These are phyloP conservation scores for Neotoma lepida DNA, from an alignment of 2,113 vertebrate genomes.

Conservation along the genomic window DNA sequence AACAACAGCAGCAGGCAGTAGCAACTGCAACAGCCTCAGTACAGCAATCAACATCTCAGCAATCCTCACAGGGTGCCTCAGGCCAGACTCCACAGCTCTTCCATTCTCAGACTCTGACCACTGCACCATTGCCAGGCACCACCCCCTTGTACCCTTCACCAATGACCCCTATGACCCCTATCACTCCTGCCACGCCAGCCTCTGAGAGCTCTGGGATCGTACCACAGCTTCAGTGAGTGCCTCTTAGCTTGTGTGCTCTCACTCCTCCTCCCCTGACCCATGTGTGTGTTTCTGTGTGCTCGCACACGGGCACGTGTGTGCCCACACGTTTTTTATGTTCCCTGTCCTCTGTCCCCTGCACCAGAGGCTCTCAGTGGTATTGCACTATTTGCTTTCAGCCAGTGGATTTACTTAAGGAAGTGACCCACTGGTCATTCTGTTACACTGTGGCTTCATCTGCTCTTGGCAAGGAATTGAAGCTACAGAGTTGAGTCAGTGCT, in stretches of 20 bases:
- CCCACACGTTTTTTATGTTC: no score
- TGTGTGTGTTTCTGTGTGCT: background rate
- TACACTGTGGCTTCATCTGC: background rate
- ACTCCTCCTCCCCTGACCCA: rapidly evolving
- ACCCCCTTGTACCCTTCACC: slow-evolving; percentile 94
- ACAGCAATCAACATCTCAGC: slow-evolving; percentile 81
- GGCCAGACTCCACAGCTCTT: slow-evolving; percentile 97
- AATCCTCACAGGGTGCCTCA: slow-evolving; percentile 88
- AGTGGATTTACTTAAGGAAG: background rate
- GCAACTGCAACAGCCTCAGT: slow-evolving; percentile 51
- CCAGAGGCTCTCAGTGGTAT: rapidly evolving
- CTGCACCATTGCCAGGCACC: slow-evolving; percentile 95
- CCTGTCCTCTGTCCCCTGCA: background rate
- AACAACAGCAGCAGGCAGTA: slow-evolving; percentile 89
- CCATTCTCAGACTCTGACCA: slow-evolving; percentile 95
- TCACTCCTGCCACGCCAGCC: slow-evolving; percentile 95
- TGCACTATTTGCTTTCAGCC: background rate
- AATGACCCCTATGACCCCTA: slow-evolving; percentile 97
- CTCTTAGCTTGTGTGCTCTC: background rate
- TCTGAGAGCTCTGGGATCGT: slow-evolving; percentile 99
- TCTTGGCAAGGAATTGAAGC: background rate
- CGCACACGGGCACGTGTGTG: no score
- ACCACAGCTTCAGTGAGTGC: slow-evolving; percentile 96
- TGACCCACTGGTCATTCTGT: background rate
- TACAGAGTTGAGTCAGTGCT: background rate